Evolutionary conservation across 2,113 vertebrate genomes (phyloP), one percentile per base, ranked within the genome.

Genomic region (Neodontobutis hainanensis): DNA sequence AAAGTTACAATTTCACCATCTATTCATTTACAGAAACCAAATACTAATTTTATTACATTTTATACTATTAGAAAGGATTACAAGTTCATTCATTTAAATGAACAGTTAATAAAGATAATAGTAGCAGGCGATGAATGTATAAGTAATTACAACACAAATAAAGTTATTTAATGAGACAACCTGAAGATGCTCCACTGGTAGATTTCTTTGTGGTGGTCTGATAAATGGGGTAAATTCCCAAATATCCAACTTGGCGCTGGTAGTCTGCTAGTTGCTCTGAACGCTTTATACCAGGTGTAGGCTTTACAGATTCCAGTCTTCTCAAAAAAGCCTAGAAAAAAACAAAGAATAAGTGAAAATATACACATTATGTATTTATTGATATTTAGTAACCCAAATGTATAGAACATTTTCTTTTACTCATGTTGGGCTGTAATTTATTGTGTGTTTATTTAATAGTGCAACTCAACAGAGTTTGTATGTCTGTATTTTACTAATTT

Each of bases 251-350:
- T 0, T 94, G 94, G 4, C 92, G 94, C 70, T 97, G 94, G 66
- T 98, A 96, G 83, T 97, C 95, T 67, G 92, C 77, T 65, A 98
- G 69, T 11, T 97, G 97, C 9, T 97, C 94, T 6, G 94, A 88
- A 8, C 96, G 93, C 48, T 78, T 95, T 86, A 98, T 89, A 27
- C 95, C 94, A 61, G 89, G 84, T 11, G 96, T 94, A 15, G 97
- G 92, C 61, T 97, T 97, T 70, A 95, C 95, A 0, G 94, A 91
- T 88, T 98, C 94, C 72, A 99, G 87, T 65, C 92, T 93, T 86
- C 95, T 98, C 73, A 98, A 83, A 27, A 98, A 91, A 69, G 94
- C 95, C 97, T 99, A 68, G 6, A 68, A 72, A 67, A 11, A 53
- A 10, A 19, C 3, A 74, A 10, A 19, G 9, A 16, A 11, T 38